phyloP scores from a whole-genome alignment of 2,113 vertebrate species.

The Heteronetta atricapilla region DNA sequence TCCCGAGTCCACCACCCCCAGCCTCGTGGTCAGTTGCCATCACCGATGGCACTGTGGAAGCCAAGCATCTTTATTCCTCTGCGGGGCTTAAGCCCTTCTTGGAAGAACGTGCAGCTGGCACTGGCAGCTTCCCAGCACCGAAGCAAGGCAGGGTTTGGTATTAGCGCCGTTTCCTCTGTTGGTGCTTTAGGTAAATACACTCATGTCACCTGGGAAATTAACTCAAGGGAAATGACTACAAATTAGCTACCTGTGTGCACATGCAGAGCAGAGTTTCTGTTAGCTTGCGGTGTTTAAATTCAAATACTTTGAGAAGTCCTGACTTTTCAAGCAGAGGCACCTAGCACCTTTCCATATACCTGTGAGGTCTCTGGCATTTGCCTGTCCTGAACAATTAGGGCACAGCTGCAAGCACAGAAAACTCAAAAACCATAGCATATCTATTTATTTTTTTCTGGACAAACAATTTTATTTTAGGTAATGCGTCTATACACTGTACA shows the following conservation, averaged over 20 bases:
- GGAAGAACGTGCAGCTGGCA: not conserved
- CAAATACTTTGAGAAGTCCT: rapidly evolving
- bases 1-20: too few relatives aligned
- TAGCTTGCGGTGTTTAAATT: too few relatives aligned
- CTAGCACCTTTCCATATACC: rapidly evolving
- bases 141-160: rapidly evolving
- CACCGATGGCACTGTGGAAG: not conserved
- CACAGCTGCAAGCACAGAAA: not conserved
- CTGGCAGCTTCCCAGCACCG: not conserved
- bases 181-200: rapidly evolving
- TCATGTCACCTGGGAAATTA: not conserved
- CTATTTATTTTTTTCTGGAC: constrained; percentile 76
- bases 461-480: constrained; percentile 96
- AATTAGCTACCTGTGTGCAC: rapidly evolving
- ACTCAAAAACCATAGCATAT: not conserved
- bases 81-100: not conserved
- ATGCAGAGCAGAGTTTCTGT: too few relatives aligned
- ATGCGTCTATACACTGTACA: constrained; percentile 99
- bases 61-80: not conserved
- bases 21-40: too few relatives aligned
- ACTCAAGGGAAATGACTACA: rapidly evolving
- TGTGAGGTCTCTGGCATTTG: rapidly evolving
- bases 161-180: too few relatives aligned
- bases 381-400: not conserved
- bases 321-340: not conserved